Percentiles rank a stretch among this genome's conserved stretches.
Evolutionary conservation across 2,113 vertebrate species (phyloP).

Genomic region (Ptilorrhoa leucosticta): DNA sequence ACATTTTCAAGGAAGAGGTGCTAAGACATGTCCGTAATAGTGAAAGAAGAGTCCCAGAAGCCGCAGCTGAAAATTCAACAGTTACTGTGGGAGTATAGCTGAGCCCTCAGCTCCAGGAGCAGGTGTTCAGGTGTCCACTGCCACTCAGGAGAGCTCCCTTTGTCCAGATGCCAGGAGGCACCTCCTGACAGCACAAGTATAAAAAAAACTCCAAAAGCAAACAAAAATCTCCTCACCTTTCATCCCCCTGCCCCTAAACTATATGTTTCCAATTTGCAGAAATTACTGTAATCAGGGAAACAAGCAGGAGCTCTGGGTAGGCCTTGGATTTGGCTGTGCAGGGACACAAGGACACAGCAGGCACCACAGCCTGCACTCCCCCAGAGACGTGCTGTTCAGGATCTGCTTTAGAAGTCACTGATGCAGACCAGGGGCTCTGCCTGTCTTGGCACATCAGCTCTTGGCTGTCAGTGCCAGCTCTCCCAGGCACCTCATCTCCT

Average conservation of each 20-base stretch:
- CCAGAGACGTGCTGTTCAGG: rapidly evolving
- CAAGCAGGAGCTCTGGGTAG: background rate
- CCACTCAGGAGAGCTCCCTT: background rate
- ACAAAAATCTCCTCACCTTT: background rate
- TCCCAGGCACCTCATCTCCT: background rate
- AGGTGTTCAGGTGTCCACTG: background rate
- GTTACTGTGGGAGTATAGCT: background rate
- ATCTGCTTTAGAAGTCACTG: background rate
- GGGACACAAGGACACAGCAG: background rate
- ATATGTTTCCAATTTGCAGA: background rate
- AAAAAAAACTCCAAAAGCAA: background rate
- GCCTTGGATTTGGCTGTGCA: background rate
- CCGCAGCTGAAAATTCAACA: background rate
- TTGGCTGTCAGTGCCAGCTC: background rate
- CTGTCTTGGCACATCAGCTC: background rate
- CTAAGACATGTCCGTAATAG: rapidly evolving
- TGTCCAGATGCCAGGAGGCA: background rate
- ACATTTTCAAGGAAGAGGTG: background rate
- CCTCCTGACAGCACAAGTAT: background rate
- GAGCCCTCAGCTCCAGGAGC: background rate
- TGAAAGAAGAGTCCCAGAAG: background rate
- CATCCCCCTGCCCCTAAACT: background rate
- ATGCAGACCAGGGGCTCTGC: background rate
- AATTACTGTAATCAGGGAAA: background rate
- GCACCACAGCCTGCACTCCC: background rate